Conservation (phyloP, 2,797 vertebrate species). For the Notolepis coatsorum region DNA sequence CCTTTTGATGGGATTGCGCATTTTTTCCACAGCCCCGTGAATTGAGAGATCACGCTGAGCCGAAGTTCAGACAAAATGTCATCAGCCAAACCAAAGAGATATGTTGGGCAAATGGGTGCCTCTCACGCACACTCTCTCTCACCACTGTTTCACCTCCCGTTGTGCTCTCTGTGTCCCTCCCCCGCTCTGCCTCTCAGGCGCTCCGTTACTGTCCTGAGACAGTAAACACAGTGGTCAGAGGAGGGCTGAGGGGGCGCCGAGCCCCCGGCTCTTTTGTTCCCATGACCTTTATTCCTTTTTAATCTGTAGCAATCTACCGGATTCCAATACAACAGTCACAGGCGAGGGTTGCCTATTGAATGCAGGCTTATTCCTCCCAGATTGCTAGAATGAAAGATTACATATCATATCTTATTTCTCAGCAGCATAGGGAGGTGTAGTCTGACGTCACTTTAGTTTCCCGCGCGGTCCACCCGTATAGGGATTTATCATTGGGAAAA, state of each 20-base stretch:
- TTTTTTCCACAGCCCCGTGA: too few relatives aligned
- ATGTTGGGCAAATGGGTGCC: conserved; percentile 23
- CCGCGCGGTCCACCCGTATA: too few relatives aligned
- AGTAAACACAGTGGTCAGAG: conserved; percentile 73
- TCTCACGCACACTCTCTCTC: conserved; percentile 31
- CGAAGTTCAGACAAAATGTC: too few relatives aligned
- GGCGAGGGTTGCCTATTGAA: conserved; percentile 12
- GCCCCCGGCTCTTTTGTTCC: conserved; percentile 50
- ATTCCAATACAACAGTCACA: conserved; percentile 12
- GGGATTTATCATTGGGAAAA: too few relatives aligned
- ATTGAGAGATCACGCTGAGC: too few relatives aligned
- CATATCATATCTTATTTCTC: too few relatives aligned
- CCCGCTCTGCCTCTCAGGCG: conserved; percentile 52
- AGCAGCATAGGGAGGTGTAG: too few relatives aligned
- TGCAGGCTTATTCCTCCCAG: conserved; percentile 32
- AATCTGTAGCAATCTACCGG: conserved; percentile 38
- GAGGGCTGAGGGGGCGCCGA: conserved; percentile 68
- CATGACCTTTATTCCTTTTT: background rate
- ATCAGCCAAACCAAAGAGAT: too few relatives aligned
- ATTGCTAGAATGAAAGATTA: conserved; percentile 25
- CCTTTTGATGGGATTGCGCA: too few relatives aligned
- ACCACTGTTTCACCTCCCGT: conserved; percentile 45
- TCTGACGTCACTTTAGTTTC: too few relatives aligned
- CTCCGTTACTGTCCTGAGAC: conserved; percentile 72
- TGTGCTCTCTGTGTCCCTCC: conserved; percentile 29